These are phyloP conservation scores for Acanthosoma haemorrhoidale DNA, from an alignment of 2,888 invertebrate genomes.

Conservation along the genomic window DNA sequence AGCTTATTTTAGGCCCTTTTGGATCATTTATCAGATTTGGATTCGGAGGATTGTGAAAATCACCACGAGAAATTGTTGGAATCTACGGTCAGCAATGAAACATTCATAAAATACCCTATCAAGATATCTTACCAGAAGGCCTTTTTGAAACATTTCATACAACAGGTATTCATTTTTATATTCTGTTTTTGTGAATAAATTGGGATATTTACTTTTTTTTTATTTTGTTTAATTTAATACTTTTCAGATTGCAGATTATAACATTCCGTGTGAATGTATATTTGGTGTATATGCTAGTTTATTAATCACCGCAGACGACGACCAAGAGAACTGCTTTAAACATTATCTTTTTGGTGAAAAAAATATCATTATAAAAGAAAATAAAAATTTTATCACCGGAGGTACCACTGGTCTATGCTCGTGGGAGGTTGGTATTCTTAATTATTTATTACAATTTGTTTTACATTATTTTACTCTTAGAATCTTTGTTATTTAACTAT, in stretches of 20 bases:
- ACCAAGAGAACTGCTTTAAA: conserved; percentile 53
- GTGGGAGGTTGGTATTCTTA: conserved; percentile 61
- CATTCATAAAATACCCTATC: conserved; percentile 57
- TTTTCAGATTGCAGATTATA: conserved; percentile 50
- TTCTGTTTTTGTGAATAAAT: too few species aligned
- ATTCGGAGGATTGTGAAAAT: conserved; percentile 45
- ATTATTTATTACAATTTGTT: too few species aligned
- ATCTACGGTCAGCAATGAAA: conserved; percentile 53
- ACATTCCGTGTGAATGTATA: conserved; percentile 59
- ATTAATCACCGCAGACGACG: conserved; percentile 47
- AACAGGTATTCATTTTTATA: too few species aligned
- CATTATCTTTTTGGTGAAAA: conserved; percentile 56
- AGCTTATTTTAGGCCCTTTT: conserved; percentile 41
- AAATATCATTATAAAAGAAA: conserved; percentile 58
- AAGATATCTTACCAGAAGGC: conserved; percentile 57
- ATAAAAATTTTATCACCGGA: conserved; percentile 63
- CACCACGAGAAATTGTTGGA: conserved; percentile 56
- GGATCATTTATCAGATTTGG: conserved; percentile 42
- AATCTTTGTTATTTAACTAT: too few species aligned
- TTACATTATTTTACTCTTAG: too few species aligned
- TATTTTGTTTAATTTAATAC: too few species aligned
- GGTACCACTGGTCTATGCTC: conserved; percentile 75
- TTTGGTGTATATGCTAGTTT: conserved; percentile 56
- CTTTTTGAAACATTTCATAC: conserved; percentile 61
- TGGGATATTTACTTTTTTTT: too few species aligned